Percentiles rank a stretch among this genome's conserved stretches.
phyloP scores from a whole-genome alignment of 2,888 invertebrate species.

The Campoplex nolae region DNA sequence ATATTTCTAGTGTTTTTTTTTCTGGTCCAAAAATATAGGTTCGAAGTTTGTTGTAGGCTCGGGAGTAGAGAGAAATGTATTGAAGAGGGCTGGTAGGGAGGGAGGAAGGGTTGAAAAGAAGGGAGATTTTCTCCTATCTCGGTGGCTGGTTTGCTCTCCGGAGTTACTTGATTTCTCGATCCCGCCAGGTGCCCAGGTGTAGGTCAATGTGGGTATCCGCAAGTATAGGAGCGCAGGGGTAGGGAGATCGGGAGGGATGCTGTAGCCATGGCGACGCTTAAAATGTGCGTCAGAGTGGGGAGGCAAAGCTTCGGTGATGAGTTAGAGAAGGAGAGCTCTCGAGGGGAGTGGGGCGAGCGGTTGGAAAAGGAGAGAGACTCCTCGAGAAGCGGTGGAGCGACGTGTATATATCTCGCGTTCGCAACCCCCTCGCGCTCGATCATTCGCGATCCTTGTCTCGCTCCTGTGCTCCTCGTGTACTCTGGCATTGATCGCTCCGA shows the following conservation, averaged over 20 bases:
- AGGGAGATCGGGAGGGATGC: conserved; percentile 78
- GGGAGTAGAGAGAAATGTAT: not conserved
- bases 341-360: conserved; percentile 7
- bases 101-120: not conserved
- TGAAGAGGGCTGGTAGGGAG: not conserved
- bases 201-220: conserved; percentile 65
- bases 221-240: conserved; percentile 68
- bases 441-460: conserved; percentile 49
- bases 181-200: conserved; percentile 75
- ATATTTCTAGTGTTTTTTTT: no score
- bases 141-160: conserved; percentile 46
- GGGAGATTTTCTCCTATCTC: conserved; percentile 38
- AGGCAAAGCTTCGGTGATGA: conserved; percentile 42
- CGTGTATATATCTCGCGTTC: conserved; percentile 29
- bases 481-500: conserved; percentile 82
- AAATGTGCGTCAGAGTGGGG: conserved; percentile 72
- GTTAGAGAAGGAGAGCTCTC: conserved; percentile 5
- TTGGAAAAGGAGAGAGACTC: conserved; percentile 64
- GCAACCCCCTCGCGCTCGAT: conserved; percentile 54
- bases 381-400: conserved; percentile 41
- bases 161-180: conserved; percentile 66
- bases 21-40: not conserved
- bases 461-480: conserved; percentile 38
- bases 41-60: not conserved
- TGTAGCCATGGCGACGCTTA: conserved; percentile 80